Evolutionary conservation across 2,797 vertebrate genomes (phyloP), one percentile per base, ranked within the genome.

Genomic region (Gymnothorax javanicus): DNA sequence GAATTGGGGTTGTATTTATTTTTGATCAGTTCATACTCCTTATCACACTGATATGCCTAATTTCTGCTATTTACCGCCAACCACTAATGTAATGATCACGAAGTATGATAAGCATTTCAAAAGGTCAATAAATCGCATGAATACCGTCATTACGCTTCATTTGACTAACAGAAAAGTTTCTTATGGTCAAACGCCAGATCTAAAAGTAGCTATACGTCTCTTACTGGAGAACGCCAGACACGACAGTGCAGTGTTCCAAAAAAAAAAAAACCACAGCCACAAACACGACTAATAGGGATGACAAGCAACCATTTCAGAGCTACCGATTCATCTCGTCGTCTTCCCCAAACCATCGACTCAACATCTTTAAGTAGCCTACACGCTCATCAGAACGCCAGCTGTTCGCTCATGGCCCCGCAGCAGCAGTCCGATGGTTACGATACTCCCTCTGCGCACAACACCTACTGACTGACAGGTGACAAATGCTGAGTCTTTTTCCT

Each of bases 381-480:
- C 75, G 23, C 20, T 20, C 50, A 54, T 52, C 43, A 54, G 50
- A 23, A 23, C 5, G 43, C 43, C 75, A 79, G 50, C 75, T 79
- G 75, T 52, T 54, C 50, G 8, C 75, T 9, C 7, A n/a, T 7
- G 52, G 75, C 73, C 69, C 33, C 69, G 15, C 23, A 13, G 15
- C 75, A 54, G 50, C 75, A 23, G 56, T 54, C 56, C 11, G 75
- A 79, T 27, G 75, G 8, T 54, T 43, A 43, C 33, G 75, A 79
- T 79, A 79, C 75, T 79, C 75, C 75, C 75, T 79, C 17, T 54
- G 23, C n/a, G 75, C 75, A 27, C 43, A 54, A 50, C 75, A 79
- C 5, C 17, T n/a, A 54, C 23, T 79, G 75, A 79, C n/a, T 79
- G 75, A 79, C 75, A 56, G 75, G 75, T 79, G 75, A 79, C 75